Evolutionary conservation across 2,888 invertebrate species (phyloP).

Genomic region (Drosophila nigricruria): DNA sequence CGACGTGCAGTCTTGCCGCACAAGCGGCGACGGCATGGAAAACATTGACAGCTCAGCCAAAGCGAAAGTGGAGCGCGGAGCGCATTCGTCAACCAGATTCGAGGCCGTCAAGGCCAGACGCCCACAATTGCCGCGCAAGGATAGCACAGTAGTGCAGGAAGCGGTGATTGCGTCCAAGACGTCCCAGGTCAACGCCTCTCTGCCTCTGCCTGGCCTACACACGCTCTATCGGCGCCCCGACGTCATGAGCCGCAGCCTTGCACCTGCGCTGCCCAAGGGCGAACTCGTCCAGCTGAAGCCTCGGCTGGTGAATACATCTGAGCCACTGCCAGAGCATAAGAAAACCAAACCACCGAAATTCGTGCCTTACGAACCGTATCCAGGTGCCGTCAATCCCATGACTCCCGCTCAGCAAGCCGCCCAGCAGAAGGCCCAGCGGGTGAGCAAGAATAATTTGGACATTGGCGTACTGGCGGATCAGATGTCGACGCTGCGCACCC

Average conservation of each 20-base stretch:
- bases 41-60: constrained; percentile 83
- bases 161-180: constrained; percentile 56
- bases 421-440: constrained; percentile 53
- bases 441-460: constrained; percentile 87
- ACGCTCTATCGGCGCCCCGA: constrained; percentile 79
- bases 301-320: constrained; percentile 86
- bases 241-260: constrained; percentile 79
- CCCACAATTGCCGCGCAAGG: constrained; percentile 68
- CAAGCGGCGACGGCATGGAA: constrained; percentile 93
- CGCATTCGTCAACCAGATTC: not conserved
- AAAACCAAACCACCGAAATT: constrained; percentile 90
- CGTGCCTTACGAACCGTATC: constrained; percentile 95
- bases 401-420: constrained; percentile 85
- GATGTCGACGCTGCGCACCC: constrained; percentile 89
- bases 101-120: constrained; percentile 38
- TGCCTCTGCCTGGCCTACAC: constrained; percentile 75
- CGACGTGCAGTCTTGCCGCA: constrained; percentile 84
- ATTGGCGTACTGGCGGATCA: constrained; percentile 89
- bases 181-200: constrained; percentile 16
- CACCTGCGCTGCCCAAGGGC: constrained; percentile 86
- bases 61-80: constrained; percentile 65
- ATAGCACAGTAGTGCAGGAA: constrained; percentile 70
- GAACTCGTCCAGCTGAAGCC: constrained; percentile 88
- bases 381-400: constrained; percentile 93
- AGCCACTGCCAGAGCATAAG: constrained; percentile 73